Percentiles rank a stretch among this genome's conserved stretches.
Conservation (phyloP, 1,140 invertebrate genomes). For the Rhynchophorus ferrugineus region DNA sequence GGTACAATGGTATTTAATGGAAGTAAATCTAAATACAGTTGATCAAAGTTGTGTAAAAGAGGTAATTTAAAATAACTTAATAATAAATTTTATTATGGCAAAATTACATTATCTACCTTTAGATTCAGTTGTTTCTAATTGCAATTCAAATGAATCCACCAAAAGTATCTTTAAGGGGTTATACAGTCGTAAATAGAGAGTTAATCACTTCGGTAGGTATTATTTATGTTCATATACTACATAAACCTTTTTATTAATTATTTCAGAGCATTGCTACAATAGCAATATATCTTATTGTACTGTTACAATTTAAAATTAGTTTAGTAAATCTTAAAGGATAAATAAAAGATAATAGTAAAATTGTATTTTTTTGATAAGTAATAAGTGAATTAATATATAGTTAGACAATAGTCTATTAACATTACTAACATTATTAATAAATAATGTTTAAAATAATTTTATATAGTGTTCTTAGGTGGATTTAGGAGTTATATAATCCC, state of each 20-base stretch:
- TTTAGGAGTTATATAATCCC: too few relatives aligned
- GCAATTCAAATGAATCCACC: slow-evolving; percentile 58
- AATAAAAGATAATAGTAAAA: too few relatives aligned
- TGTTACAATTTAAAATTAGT: slow-evolving; percentile 53
- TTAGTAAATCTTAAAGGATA: slow-evolving; percentile 22
- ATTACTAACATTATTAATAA: too few relatives aligned
- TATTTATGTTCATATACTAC: slow-evolving; percentile 1
- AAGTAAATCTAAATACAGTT: slow-evolving; percentile 46
- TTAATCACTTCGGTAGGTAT: slow-evolving; percentile 47
- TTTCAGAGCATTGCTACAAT: slow-evolving; percentile 51
- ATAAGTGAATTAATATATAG: too few relatives aligned
- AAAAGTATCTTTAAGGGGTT: slow-evolving; percentile 52
- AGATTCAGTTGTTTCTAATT: slow-evolving; percentile 54
- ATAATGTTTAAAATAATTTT: too few relatives aligned
- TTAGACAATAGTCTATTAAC: too few relatives aligned
- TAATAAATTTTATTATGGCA: background rate
- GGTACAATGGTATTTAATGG: slow-evolving; percentile 49
- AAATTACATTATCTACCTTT: slow-evolving; percentile 22
- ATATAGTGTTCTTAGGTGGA: too few relatives aligned
- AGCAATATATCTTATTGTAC: slow-evolving; percentile 51
- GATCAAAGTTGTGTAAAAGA: slow-evolving; percentile 49
- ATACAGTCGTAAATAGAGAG: slow-evolving; percentile 51
- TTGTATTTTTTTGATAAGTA: too few relatives aligned
- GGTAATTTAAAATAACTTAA: slow-evolving; percentile 31
- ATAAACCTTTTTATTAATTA: slow-evolving; percentile 7